These are phyloP conservation scores for Chrysochloris asiatica DNA, from an alignment of 2,113 vertebrate genomes.

Conservation along the genomic window DNA sequence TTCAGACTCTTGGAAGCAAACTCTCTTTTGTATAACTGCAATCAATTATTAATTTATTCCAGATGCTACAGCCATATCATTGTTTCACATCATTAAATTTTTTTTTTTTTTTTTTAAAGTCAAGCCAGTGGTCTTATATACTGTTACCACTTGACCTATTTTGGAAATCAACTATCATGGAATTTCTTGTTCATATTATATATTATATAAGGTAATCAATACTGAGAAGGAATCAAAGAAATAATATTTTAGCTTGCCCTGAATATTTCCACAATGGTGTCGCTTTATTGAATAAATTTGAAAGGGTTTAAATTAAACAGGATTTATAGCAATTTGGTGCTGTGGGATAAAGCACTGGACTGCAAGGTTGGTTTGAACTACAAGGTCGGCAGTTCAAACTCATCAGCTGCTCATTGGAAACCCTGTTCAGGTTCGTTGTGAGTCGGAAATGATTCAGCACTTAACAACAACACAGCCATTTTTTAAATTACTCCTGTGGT, in stretches of 20 bases:
- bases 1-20: constrained; percentile 25
- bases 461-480: no score
- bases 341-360: no score
- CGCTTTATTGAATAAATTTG: neutral
- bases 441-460: no score
- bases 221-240: constrained; percentile 3
- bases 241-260: constrained; percentile 33
- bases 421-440: no score
- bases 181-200: constrained; percentile 22
- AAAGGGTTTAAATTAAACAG: neutral
- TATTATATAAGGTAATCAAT: constrained; percentile 36
- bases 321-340: neutral
- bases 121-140: neutral
- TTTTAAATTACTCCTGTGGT: no score
- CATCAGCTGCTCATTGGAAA: no score
- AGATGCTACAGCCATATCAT: neutral
- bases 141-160: constrained; percentile 46
- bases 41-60: constrained; percentile 18
- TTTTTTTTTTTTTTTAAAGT: no score
- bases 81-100: constrained; percentile 38
- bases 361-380: no score
- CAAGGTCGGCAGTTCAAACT: no score
- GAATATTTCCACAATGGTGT: neutral
- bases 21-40: neutral
- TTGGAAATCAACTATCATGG: neutral